phyloP scores from a whole-genome alignment of 2,797 vertebrate genomes.

The Sphenopsis melanotis region DNA sequence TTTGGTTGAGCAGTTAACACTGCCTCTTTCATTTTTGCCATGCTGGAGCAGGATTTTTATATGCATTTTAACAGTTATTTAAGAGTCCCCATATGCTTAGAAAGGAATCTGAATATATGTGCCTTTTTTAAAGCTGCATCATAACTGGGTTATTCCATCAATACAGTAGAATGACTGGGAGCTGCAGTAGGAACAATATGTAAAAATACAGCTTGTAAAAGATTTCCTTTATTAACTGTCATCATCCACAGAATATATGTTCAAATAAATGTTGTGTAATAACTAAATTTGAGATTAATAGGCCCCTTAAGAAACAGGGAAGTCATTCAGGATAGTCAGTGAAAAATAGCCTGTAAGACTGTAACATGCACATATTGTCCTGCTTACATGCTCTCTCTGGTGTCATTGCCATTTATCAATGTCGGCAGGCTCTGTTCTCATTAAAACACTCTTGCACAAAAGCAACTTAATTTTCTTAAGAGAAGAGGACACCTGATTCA shows the following conservation, averaged over 20 bases:
- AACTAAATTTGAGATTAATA: slow-evolving; percentile 92
- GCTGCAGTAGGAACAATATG: slow-evolving; percentile 80
- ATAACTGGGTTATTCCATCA: slow-evolving; percentile 79
- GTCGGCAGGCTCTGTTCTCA: slow-evolving; percentile 88
- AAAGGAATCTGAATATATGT: slow-evolving; percentile 81
- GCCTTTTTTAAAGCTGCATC: slow-evolving; percentile 69
- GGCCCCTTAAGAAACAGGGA: slow-evolving; percentile 83
- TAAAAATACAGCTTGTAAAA: slow-evolving; percentile 90
- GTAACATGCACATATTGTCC: slow-evolving; percentile 89
- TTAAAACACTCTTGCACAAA: slow-evolving; percentile 90
- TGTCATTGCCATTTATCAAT: slow-evolving; percentile 94
- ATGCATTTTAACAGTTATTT: slow-evolving; percentile 82
- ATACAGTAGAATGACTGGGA: slow-evolving; percentile 78
- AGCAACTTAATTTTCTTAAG: slow-evolving; percentile 99
- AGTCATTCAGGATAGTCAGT: slow-evolving; percentile 83
- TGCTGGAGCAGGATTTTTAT: slow-evolving; percentile 62
- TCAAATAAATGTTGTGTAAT: slow-evolving; percentile 96
- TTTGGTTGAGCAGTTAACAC: slow-evolving; percentile 64
- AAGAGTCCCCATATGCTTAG: slow-evolving; percentile 74
- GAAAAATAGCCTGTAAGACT: slow-evolving; percentile 90
- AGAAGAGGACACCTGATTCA: slow-evolving; percentile 99
- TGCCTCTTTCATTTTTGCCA: slow-evolving; percentile 57
- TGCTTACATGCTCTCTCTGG: slow-evolving; percentile 82
- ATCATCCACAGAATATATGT: slow-evolving; percentile 92
- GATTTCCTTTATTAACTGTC: slow-evolving; percentile 96